Base-by-base conservation (phyloP, 2,113 vertebrate genomes). In the Tyrannus savana region DNA sequence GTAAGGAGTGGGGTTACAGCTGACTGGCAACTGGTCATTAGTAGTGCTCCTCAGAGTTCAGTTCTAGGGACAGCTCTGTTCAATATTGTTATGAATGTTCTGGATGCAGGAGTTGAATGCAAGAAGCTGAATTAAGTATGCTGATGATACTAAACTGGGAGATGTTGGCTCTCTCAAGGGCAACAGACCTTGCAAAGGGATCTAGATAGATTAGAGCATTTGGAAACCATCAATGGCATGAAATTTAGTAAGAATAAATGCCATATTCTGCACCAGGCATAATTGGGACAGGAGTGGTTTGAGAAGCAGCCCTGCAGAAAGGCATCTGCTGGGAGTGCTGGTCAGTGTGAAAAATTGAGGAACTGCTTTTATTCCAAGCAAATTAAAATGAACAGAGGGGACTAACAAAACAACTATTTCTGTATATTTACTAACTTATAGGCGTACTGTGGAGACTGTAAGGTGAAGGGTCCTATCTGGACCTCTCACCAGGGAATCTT, bases 21-120 rank as follows among this genome's bases (percentile, higher is more conserved):
- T 72, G 37, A 4, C 30, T 75, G 18, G 21, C 4, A 10, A 12
- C 5, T 0, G 0, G 10, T 19, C n/a, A 35, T 7, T 19, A 27
- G 31, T 7, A 10, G 9, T 46, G 24, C 14, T 58, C 19, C 31
- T 37, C 42, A 41, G 33, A 15, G 19, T 4, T 74, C 18, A 52
- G 1, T 13, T 69, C 41, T 23, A 71, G 23, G 14, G 11, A 14
- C 4, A 46, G 17, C 16, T 58, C 27, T 78, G 9, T 16, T 68
- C 28, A 42, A 41, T 44, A 82, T 31, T 35, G 77, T 66, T 66
- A 59, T 46, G 37, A 50, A 3, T 58, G 13, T 11, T 66, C 25
- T 21, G 28, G 12, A 47, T 13, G 28, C 41, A 82, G 30, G 21
- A 63, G 19, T 16, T 58, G 13, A 84, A 72, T 33, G 11, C 21